Conservation (phyloP, 2,888 invertebrate genomes). For the Chloroclystis v-ata region DNA sequence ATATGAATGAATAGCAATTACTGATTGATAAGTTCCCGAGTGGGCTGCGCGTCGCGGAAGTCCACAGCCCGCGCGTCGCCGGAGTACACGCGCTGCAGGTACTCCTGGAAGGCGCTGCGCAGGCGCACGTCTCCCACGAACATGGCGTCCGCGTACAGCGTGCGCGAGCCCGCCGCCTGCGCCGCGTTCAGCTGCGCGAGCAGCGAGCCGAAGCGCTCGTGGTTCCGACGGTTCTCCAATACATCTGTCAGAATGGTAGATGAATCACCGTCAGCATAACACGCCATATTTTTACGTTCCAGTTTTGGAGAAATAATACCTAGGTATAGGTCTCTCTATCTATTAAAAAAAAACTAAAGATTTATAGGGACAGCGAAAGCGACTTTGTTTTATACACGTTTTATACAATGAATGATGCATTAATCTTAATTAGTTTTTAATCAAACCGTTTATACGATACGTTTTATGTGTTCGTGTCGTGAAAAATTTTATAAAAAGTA, state of each 20-base stretch:
- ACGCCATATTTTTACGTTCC: background rate
- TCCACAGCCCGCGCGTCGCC: slow-evolving; percentile 77
- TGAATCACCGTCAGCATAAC: background rate
- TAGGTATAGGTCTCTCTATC: too few relatives aligned
- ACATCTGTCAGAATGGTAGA: slow-evolving; percentile 48
- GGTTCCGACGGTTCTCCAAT: slow-evolving; percentile 47
- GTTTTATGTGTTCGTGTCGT: too few relatives aligned
- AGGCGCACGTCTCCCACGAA: slow-evolving; percentile 78
- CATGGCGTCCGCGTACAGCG: slow-evolving; percentile 76
- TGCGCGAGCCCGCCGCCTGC: slow-evolving; percentile 48
- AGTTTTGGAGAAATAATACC: background rate
- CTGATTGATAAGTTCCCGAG: slow-evolving; percentile 73
- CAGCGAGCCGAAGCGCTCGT: slow-evolving; percentile 75
- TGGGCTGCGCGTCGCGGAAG: slow-evolving; percentile 60
- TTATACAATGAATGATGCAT: too few relatives aligned
- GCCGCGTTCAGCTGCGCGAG: slow-evolving; percentile 51
- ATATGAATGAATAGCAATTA: slow-evolving; percentile 39
- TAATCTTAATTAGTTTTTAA: too few relatives aligned
- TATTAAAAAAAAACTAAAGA: too few relatives aligned
- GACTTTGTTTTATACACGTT: too few relatives aligned
- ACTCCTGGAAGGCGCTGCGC: slow-evolving; percentile 70
- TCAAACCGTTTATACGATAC: too few relatives aligned
- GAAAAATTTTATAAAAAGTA: too few relatives aligned
- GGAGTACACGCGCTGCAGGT: slow-evolving; percentile 74
- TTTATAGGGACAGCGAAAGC: too few relatives aligned